Evolutionary conservation across 92 coral and sea anemone genomes (phyloP), one percentile per base, ranked within the genome.

Genomic region (Ricordea florida): DNA sequence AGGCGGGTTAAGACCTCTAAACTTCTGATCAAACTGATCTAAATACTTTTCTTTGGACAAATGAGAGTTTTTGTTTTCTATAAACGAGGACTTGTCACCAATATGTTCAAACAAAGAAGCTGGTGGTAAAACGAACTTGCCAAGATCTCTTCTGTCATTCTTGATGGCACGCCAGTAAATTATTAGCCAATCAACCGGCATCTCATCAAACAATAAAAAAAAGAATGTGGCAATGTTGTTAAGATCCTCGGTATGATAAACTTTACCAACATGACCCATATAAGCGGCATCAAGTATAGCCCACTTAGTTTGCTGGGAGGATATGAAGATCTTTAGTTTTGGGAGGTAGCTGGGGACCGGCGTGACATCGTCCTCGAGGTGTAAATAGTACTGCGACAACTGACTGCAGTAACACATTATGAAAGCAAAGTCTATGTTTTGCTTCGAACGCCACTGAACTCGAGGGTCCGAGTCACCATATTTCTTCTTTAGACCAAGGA

Each of bases 141-240:
- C n/a, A n/a, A n/a, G n/a, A n/a, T n/a, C n/a, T n/a, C 44, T 37
- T 20, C 13, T 16, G 4, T 40, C 5, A 37, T 41, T 40, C 43
- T 66, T 66, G 29, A 66, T 47, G 10, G 25, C 7, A n/a, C 74
- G 69, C 93, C 93, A 88, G 8, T 27, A 31, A 5, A 35, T 21
- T 10, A 84, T 62, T 44, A 88, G 70, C 93, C 93, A 88, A 66
- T 88, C 93, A 15, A 81, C 78, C 1, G 93, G 93, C 93, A 88
- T 88, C 58, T 88, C 90, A 63, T 88, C 76, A 67, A 72, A 88
- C 27, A 84, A 30, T 14, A 88, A 41, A 21, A 59, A 77, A 28
- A 84, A 42, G 57, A 69, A 84, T 0, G 87, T 57, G 6, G 94
- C 90, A 5, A 76, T 10, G 23, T 74, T 85, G 47, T 48, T 64